Conservation (phyloP, 2,113 vertebrate species). For the Fulica atra region DNA sequence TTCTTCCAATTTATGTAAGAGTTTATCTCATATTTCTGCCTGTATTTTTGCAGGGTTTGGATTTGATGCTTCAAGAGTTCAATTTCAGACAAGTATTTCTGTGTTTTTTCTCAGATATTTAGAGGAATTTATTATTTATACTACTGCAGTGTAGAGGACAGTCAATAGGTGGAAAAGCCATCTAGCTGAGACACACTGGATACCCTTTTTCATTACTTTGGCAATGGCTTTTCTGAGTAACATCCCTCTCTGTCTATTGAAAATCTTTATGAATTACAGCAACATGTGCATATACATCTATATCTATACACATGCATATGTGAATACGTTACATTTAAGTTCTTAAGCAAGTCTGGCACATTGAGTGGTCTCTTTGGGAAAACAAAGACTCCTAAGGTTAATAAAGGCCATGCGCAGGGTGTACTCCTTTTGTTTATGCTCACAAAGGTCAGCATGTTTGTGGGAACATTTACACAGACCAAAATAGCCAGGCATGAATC, state of each 20-base stretch:
- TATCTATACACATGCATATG: not conserved
- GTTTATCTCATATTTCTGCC: not conserved
- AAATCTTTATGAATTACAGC: not conserved
- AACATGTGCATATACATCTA: not conserved
- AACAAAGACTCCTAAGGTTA: not conserved
- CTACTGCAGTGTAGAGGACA: not conserved
- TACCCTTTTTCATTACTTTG: not conserved
- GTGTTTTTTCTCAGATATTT: not conserved
- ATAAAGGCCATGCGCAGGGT: not conserved
- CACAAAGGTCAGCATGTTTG: not conserved
- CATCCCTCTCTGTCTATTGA: rapidly evolving
- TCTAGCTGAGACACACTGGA: not conserved
- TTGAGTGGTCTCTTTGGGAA: not conserved
- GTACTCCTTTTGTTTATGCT: not conserved
- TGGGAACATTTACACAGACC: not conserved
- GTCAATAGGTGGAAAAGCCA: not conserved
- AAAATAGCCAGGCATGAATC: not conserved
- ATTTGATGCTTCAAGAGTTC: not conserved
- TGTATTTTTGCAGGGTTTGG: not conserved
- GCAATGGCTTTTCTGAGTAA: not conserved
- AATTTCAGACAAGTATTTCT: not conserved
- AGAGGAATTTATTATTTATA: not conserved
- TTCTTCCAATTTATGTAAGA: not conserved
- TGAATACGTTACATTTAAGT: not conserved
- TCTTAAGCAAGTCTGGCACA: not conserved